Percentiles rank a stretch among this genome's conserved stretches.
Conservation (phyloP, 1,140 invertebrate genomes). For the Carposina sasakii region DNA sequence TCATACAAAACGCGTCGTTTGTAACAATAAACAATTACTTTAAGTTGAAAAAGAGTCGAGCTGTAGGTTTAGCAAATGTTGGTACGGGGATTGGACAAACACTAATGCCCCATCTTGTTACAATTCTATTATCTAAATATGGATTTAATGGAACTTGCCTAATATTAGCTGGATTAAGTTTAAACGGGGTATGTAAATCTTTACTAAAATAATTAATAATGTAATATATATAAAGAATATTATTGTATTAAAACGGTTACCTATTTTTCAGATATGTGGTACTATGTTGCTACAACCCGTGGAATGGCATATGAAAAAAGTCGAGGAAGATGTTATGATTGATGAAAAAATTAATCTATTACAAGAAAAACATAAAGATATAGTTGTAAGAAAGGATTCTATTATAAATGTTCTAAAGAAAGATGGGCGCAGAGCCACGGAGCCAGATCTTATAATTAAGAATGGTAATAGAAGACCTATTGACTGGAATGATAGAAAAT, state of each 20-base stretch:
- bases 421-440: slow-evolving; percentile 27
- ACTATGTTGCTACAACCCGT: slow-evolving; percentile 73
- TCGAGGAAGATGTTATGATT: slow-evolving; percentile 46
- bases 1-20: slow-evolving; percentile 79
- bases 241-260: neutral
- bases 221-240: too few relatives aligned
- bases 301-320: slow-evolving; percentile 66
- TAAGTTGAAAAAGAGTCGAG: slow-evolving; percentile 75
- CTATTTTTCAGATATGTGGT: slow-evolving; percentile 54
- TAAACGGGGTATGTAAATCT: slow-evolving; percentile 74
- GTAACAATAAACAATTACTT: slow-evolving; percentile 84
- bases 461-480: slow-evolving; percentile 31
- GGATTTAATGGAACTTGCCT: slow-evolving; percentile 74
- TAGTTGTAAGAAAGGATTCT: slow-evolving; percentile 37
- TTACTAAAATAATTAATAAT: too few relatives aligned
- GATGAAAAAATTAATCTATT: slow-evolving; percentile 50
- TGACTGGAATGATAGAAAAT: slow-evolving; percentile 22
- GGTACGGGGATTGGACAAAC: slow-evolving; percentile 83
- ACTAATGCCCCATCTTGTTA: slow-evolving; percentile 80
- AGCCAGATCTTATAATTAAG: slow-evolving; percentile 21
- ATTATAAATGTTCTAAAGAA: slow-evolving; percentile 22
- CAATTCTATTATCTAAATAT: slow-evolving; percentile 74
- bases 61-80: slow-evolving; percentile 80
- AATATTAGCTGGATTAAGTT: slow-evolving; percentile 75
- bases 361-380: slow-evolving; percentile 39